Conservation (phyloP, 2,888 invertebrate species). For the Amiota communis region DNA sequence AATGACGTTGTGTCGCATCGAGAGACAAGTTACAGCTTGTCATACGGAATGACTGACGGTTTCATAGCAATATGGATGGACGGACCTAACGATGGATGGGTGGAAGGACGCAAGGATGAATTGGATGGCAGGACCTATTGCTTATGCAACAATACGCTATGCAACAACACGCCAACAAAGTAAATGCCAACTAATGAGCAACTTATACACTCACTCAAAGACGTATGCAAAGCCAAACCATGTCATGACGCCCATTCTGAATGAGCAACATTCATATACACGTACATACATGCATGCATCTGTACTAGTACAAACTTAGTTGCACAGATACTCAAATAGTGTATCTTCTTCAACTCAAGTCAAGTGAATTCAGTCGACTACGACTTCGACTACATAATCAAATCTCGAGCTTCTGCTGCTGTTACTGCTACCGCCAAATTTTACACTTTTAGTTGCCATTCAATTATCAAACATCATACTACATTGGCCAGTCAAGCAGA, state of each 20-base stretch:
- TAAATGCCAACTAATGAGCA: slow-evolving; percentile 35
- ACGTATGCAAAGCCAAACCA: not conserved
- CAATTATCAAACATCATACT: slow-evolving; percentile 52
- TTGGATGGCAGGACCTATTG: slow-evolving; percentile 23
- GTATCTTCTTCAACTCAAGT: too few relatives aligned
- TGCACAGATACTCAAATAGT: not conserved
- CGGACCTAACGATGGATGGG: not conserved
- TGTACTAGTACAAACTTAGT: too few relatives aligned
- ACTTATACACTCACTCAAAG: not conserved
- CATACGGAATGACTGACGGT: too few relatives aligned
- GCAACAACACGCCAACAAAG: slow-evolving; percentile 22
- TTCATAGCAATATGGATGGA: too few relatives aligned
- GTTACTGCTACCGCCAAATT: slow-evolving; percentile 22
- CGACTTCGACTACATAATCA: slow-evolving; percentile 48
- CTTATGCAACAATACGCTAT: slow-evolving; percentile 27
- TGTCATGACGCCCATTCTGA: not conserved
- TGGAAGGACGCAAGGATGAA: slow-evolving; percentile 9
- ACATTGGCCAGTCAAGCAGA: slow-evolving; percentile 29
- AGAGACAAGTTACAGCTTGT: too few relatives aligned
- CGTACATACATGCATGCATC: not conserved
- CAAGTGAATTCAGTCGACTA: not conserved
- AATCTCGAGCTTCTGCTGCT: slow-evolving; percentile 49
- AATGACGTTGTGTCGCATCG: too few relatives aligned
- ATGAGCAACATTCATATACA: slow-evolving; percentile 5
- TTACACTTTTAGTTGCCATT: slow-evolving; percentile 55